Percentiles rank a stretch among this genome's conserved stretches.
These are phyloP conservation scores for Dendronephthya gigantea DNA, from an alignment of 64 coral and sea anemone species.

Conservation along the genomic window DNA sequence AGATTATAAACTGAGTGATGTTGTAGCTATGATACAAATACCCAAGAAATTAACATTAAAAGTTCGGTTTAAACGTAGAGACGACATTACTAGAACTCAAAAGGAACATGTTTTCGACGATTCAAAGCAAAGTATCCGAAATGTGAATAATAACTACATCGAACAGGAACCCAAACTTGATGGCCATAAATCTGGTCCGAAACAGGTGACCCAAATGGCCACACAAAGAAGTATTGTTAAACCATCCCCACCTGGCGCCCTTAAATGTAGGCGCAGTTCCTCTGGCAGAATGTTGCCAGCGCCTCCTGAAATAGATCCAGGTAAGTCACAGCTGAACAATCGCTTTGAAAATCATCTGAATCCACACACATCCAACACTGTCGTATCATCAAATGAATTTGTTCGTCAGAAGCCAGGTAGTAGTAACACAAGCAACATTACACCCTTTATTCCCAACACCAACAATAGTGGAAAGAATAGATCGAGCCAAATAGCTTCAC, in stretches of 20 bases:
- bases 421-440: not conserved
- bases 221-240: not conserved
- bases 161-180: not conserved
- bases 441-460: not conserved
- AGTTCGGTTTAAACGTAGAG: not conserved
- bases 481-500: not conserved
- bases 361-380: not conserved
- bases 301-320: not conserved
- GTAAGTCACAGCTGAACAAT: not conserved
- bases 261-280: not conserved
- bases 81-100: not conserved
- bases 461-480: not conserved
- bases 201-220: not conserved
- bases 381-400: not conserved
- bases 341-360: not conserved
- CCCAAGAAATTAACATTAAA: not conserved
- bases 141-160: not conserved
- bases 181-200: not conserved
- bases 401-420: not conserved
- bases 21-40: not conserved
- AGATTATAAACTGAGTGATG: constrained; percentile 8
- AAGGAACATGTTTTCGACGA: not conserved
- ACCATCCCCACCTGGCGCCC: not conserved
- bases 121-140: not conserved
- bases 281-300: not conserved